These are phyloP conservation scores for Alectoris magna DNA, from an alignment of 2,797 vertebrate species.

Conservation along the genomic window DNA sequence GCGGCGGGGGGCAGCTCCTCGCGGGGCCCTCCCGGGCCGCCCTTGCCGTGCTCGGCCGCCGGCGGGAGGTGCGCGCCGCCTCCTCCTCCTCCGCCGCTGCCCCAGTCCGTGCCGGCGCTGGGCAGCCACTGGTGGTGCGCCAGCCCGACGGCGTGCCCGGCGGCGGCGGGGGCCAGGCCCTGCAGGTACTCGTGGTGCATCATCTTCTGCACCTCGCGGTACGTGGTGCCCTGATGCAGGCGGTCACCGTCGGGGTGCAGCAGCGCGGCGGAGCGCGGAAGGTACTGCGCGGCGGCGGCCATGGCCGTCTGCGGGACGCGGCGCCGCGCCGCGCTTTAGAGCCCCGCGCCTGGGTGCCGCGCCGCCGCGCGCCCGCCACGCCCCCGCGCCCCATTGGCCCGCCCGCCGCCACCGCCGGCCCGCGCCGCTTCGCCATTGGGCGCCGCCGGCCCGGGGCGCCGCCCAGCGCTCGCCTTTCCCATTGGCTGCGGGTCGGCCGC, in stretches of 20 bases:
- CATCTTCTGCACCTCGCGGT: slow-evolving; percentile 99
- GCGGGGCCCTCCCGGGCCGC: slow-evolving; percentile 89
- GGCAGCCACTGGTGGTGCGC: slow-evolving; percentile 97
- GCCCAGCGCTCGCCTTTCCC: slow-evolving; percentile 20
- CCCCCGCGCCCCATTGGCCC: slow-evolving; percentile 91
- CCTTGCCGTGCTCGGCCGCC: slow-evolving; percentile 85
- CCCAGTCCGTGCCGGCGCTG: slow-evolving; percentile 89
- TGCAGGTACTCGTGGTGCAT: slow-evolving; percentile 98
- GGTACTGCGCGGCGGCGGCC: slow-evolving; percentile 97
- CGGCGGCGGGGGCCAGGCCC: slow-evolving; percentile 91
- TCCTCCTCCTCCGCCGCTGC: slow-evolving; percentile 84
- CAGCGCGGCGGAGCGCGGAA: slow-evolving; percentile 93
- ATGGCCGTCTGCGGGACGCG: slow-evolving; percentile 82
- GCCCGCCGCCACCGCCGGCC: slow-evolving; percentile 59
- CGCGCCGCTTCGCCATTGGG: slow-evolving; percentile 56
- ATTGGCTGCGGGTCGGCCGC: slow-evolving; percentile 54
- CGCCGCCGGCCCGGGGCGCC: slow-evolving; percentile 41
- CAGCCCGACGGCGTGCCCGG: slow-evolving; percentile 93
- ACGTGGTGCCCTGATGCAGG: slow-evolving; percentile 95
- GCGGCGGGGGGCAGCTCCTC: slow-evolving; percentile 80
- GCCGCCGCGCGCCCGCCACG: slow-evolving; percentile 84
- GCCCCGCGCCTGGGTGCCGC: slow-evolving; percentile 86
- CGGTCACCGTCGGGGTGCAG: slow-evolving; percentile 96
- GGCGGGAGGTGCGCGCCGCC: slow-evolving; percentile 88
- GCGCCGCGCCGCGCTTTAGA: slow-evolving; percentile 90